Evolutionary conservation across 30 jellyfish, hydroid and myxozoan species (phyloP).

Genomic region (Pseudorhiza aurosa): DNA sequence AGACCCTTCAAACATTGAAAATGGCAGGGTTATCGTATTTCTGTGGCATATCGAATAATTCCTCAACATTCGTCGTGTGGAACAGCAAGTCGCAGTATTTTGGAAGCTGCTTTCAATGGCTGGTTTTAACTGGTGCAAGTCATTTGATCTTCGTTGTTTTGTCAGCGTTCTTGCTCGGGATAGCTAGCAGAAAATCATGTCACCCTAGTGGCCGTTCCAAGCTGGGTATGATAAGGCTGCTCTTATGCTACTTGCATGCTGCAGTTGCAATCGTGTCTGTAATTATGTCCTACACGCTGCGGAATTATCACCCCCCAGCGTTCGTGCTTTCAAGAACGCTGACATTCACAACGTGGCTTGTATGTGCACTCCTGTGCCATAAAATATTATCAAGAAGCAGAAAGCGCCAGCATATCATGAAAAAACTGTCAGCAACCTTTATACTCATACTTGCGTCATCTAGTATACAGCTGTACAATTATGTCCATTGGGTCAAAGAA

Average conservation of each 20-base stretch:
- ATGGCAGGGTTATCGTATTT: constrained; percentile 56
- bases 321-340: constrained; percentile 71
- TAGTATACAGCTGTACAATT: constrained; percentile 45
- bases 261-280: constrained; percentile 44
- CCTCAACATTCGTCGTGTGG: constrained; percentile 56
- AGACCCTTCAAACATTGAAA: not conserved
- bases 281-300: constrained; percentile 40
- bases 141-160: constrained; percentile 61
- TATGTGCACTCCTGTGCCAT: constrained; percentile 62
- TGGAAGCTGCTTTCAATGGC: constrained; percentile 89
- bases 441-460: constrained; percentile 50
- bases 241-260: constrained; percentile 33
- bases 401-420: not conserved
- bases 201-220: constrained; percentile 21
- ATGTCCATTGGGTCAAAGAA: not conserved
- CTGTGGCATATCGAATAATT: constrained; percentile 60
- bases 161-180: constrained; percentile 57
- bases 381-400: not conserved
- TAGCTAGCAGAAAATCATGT: not conserved
- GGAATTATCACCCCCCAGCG: constrained; percentile 77
- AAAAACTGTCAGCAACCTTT: constrained; percentile 3
- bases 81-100: constrained; percentile 38
- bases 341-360: constrained; percentile 77
- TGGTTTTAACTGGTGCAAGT: constrained; percentile 57
- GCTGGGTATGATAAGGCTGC: constrained; percentile 11